A percentile compares a stretch with the other conserved stretches of the same genome.
Conservation (phyloP, 2,888 invertebrate genomes). For the Drosophila anceps region DNA sequence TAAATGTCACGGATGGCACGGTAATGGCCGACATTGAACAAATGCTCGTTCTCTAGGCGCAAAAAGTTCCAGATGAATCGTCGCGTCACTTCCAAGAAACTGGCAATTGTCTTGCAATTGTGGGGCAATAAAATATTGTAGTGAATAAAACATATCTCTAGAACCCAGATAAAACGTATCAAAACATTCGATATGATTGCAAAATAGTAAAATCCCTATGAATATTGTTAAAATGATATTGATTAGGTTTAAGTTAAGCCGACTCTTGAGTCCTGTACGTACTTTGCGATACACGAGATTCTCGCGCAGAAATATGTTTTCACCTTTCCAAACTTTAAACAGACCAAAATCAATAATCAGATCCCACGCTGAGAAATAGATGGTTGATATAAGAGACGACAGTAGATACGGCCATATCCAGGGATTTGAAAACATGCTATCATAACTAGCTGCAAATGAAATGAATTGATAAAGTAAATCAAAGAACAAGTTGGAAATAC, state of each 20-base stretch:
- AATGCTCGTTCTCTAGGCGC: constrained; percentile 98
- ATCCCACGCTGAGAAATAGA: constrained; percentile 98
- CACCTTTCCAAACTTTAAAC: constrained; percentile 93
- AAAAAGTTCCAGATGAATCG: constrained; percentile 99
- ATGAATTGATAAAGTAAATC: background rate
- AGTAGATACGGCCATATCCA: constrained; percentile 94
- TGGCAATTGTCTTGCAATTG: constrained; percentile 91
- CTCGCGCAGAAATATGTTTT: constrained; percentile 94
- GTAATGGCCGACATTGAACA: constrained; percentile 99
- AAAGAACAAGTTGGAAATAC: background rate
- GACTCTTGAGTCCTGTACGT: background rate
- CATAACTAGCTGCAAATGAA: constrained; percentile 86
- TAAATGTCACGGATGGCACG: constrained; percentile 98
- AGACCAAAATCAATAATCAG: constrained; percentile 99
- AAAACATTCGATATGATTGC: constrained; percentile 96
- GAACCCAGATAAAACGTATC: constrained; percentile 95
- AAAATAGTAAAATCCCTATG: constrained; percentile 91
- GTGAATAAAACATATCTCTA: constrained; percentile 92
- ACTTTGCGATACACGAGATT: constrained; percentile 97
- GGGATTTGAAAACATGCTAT: constrained; percentile 89
- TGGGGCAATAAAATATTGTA: constrained; percentile 89
- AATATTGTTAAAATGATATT: background rate
- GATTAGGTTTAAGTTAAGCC: background rate
- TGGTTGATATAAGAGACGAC: constrained; percentile 92
- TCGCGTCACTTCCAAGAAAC: constrained; percentile 93